These are phyloP conservation scores for Phenacoccus solenopsis DNA, from an alignment of 1,140 invertebrate species.

Conservation along the genomic window DNA sequence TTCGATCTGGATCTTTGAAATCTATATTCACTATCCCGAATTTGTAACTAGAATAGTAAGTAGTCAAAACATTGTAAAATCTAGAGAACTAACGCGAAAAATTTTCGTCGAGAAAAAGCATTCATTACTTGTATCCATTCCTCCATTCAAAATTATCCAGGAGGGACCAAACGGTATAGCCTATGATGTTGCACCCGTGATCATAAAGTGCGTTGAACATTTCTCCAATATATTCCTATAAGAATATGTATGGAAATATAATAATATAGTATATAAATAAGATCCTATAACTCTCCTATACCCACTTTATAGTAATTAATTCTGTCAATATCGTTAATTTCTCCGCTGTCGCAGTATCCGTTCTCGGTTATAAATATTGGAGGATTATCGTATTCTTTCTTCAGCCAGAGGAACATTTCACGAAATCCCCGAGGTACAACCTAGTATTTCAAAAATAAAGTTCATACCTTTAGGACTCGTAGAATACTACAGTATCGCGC, in stretches of 20 bases:
- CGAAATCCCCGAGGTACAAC: constrained; percentile 35
- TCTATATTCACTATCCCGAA: constrained; percentile 65
- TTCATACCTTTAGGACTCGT: too few species aligned
- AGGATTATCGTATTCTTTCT: constrained; percentile 35
- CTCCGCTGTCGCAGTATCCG: constrained; percentile 37
- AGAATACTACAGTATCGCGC: too few species aligned
- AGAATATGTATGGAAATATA: too few species aligned
- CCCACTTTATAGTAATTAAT: constrained; percentile 41
- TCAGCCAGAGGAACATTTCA: constrained; percentile 39
- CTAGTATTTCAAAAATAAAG: neutral
- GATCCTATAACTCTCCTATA: too few species aligned
- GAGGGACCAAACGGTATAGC: constrained; percentile 59
- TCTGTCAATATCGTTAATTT: constrained; percentile 39
- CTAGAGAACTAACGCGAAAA: neutral
- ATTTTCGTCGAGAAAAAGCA: too few species aligned
- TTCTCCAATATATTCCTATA: constrained; percentile 46
- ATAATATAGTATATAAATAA: too few species aligned
- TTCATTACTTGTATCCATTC: constrained; percentile 48
- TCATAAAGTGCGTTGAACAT: constrained; percentile 49
- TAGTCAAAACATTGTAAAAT: neutral
- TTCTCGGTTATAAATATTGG: constrained; percentile 38
- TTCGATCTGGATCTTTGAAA: constrained; percentile 48
- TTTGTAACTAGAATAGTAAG: constrained; percentile 39
- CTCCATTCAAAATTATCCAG: constrained; percentile 73
- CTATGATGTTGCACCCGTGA: constrained; percentile 48